phyloP scores from a whole-genome alignment of 2,113 vertebrate genomes.

The Saguinus midas region DNA sequence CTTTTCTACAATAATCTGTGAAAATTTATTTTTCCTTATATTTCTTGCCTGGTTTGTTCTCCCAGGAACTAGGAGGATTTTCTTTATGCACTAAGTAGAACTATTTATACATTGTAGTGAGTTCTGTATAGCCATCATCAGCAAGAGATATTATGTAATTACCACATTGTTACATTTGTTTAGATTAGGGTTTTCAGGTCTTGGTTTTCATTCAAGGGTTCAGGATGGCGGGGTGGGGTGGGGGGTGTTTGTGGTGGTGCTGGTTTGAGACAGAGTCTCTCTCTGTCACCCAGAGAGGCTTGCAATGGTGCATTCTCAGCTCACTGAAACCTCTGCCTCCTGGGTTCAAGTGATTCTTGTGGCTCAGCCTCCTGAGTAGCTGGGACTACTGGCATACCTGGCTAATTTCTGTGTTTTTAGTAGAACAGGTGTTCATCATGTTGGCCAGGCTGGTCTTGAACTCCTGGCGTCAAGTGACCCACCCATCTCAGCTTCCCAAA shows the following conservation, averaged over 20 bases:
- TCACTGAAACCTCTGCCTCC: neutral
- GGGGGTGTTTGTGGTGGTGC: too few relatives aligned
- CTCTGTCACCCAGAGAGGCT: neutral
- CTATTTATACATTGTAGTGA: neutral
- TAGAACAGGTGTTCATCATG: neutral
- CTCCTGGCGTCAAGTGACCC: neutral
- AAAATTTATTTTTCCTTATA: neutral
- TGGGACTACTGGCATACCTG: too few relatives aligned
- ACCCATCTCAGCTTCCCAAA: neutral
- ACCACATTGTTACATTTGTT: neutral
- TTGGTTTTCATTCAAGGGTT: neutral
- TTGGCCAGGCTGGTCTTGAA: neutral
- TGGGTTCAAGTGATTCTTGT: too few relatives aligned
- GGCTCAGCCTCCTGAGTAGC: too few relatives aligned
- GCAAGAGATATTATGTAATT: neutral
- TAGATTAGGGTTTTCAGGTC: neutral
- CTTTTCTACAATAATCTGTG: neutral
- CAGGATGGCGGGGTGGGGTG: accelerated
- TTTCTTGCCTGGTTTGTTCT: conserved; percentile 34
- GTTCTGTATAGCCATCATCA: neutral
- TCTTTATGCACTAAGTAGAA: neutral
- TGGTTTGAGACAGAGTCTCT: neutral
- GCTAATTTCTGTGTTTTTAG: neutral
- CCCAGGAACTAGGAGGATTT: neutral
- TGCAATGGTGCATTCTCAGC: too few relatives aligned